Conservation (phyloP, 2,113 vertebrate genomes). For the Oreochromis spilurus region DNA sequence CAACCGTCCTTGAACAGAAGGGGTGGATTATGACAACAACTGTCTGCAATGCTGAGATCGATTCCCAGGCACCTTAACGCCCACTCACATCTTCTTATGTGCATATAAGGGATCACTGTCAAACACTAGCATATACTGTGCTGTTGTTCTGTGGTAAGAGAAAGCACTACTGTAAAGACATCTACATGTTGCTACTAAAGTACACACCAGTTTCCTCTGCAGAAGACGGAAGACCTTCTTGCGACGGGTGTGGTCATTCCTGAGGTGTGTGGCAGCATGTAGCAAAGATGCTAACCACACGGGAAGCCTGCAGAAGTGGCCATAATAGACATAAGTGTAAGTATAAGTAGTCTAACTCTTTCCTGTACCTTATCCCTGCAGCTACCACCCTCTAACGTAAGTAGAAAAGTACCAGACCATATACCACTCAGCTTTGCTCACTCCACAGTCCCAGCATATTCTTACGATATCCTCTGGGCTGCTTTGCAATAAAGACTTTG, state of each 20-base stretch:
- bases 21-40: too few relatives aligned
- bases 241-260: slow-evolving; percentile 42
- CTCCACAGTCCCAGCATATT: neutral
- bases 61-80: neutral
- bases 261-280: slow-evolving; percentile 36
- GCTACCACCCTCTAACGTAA: neutral
- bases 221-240: slow-evolving; percentile 65
- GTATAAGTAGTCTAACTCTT: neutral
- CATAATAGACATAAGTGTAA: neutral
- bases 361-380: neutral
- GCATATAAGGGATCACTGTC: neutral
- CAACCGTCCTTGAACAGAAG: neutral
- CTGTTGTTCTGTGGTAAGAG: neutral
- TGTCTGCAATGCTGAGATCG: neutral
- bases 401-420: neutral
- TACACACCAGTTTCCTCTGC: slow-evolving; percentile 63
- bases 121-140: neutral
- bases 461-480: neutral
- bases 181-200: neutral
- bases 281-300: slow-evolving; percentile 66
- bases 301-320: slow-evolving; percentile 47
- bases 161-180: neutral
- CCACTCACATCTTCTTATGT: neutral
- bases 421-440: neutral
- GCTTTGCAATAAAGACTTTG: neutral